These are phyloP conservation scores for Rhagologus leucostigma DNA, from an alignment of 2,113 vertebrate species.

Conservation along the genomic window DNA sequence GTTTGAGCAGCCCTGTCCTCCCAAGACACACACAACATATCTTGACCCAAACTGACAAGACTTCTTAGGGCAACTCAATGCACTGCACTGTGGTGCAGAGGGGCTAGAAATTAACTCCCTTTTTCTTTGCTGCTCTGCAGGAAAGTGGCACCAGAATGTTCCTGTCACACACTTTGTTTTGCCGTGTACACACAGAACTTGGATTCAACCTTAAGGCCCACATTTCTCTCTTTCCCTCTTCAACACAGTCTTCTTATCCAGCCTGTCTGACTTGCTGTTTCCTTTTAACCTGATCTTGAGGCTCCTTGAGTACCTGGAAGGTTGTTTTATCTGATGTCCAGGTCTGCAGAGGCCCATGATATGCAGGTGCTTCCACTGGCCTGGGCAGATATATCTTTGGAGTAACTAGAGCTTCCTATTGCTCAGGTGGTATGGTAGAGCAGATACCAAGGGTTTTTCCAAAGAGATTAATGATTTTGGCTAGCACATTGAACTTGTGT, in stretches of 20 bases:
- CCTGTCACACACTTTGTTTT: fast-evolving
- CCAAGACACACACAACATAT: neutral
- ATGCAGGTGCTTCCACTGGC: neutral
- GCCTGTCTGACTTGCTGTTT: neutral
- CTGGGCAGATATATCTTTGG: neutral
- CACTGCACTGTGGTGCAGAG: neutral
- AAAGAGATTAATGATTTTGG: neutral
- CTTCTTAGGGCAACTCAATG: neutral
- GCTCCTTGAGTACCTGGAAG: neutral
- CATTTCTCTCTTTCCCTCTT: neutral
- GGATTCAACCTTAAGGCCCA: neutral
- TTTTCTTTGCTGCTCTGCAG: neutral
- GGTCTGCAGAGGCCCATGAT: neutral
- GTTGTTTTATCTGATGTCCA: neutral
- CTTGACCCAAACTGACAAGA: neutral
- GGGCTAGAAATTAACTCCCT: neutral
- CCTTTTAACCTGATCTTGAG: neutral
- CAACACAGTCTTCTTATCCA: neutral
- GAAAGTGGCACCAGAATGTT: neutral
- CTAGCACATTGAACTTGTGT: neutral
- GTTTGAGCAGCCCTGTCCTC: neutral
- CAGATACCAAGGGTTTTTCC: neutral
- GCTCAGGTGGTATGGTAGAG: neutral
- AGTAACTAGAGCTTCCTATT: neutral
- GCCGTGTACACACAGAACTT: neutral